These are phyloP conservation scores for Leuciscus waleckii DNA, from an alignment of 2,797 vertebrate species.

Conservation along the genomic window DNA sequence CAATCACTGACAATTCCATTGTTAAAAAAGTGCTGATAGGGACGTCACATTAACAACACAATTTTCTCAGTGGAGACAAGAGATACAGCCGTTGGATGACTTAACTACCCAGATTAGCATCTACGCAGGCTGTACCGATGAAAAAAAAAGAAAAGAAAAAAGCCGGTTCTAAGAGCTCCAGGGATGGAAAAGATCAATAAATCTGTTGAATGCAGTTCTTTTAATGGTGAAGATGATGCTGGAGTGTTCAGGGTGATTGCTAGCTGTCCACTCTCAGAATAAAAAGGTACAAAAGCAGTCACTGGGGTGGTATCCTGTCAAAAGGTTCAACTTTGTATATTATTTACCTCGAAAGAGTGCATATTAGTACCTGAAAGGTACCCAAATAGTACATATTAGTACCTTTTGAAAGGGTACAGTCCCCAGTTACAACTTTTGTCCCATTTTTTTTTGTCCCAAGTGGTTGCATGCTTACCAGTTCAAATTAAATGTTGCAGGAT, in stretches of 20 bases:
- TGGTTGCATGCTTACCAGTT: not conserved
- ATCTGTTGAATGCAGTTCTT: not conserved
- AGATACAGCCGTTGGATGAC: constrained; percentile 41
- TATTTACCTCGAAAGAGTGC: not conserved
- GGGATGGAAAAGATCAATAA: not conserved
- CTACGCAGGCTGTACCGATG: constrained; percentile 11
- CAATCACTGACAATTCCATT: constrained; percentile 45
- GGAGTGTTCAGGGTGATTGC: no score
- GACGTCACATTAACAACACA: constrained; percentile 53
- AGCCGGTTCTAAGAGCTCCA: not conserved
- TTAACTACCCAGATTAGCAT: constrained; percentile 43
- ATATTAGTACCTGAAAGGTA: not conserved
- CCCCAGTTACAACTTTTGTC: no score
- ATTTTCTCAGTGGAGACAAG: constrained; percentile 46
- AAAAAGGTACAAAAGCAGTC: not conserved
- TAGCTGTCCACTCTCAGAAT: not conserved
- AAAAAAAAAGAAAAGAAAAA: no score
- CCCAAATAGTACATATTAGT: not conserved
- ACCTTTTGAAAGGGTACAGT: no score
- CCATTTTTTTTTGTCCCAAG: not conserved
- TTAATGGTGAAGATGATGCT: not conserved
- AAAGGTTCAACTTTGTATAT: not conserved
- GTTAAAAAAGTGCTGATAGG: constrained; percentile 47
- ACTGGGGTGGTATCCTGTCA: not conserved
- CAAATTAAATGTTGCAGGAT: not conserved